Evolutionary conservation across 2,888 invertebrate species (phyloP), one percentile per base, ranked within the genome.

Genomic region (Vanessa cardui): DNA sequence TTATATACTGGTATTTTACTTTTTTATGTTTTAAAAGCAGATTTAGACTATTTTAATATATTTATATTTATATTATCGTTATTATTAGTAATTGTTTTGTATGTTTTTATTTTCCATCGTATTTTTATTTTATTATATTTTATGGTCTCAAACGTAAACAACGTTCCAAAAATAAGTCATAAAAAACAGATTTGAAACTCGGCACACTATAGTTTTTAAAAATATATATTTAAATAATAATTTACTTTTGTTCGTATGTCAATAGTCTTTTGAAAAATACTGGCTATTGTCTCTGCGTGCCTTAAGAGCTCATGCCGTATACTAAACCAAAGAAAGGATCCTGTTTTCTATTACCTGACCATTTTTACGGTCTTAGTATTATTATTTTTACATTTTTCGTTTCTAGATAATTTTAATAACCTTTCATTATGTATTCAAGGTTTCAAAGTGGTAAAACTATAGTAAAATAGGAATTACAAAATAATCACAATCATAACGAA

Each of bases 331-430:
- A 21, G 47, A 26, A 52, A 45, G 52, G 31, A 20, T 45, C 50
- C 50, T 16, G 47, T 45, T 59, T 45, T 50, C 26, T 50, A 33
- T 44, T 65, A 52, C 52, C 59, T 59, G 64, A 8, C 44, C 18
- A 20, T 58, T 44, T 64, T 65, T 65, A 65, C 64, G 52, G 52
- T 59, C 31, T 65, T 46, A 15, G 31, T 50, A 44, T 50, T 50
- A 26, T 64, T 58, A 49, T 20, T 58, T 31, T 18, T 49, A 47
- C 20, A 8, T 18, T 18, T 47, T 18, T 18, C 18, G 18, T 49
- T 49, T 49, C 8, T 18, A 49, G n/a, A 49, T 49, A 18, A n/a
- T 20, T 8, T n/a, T 20, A 49, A 8, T 49, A 49, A 7, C 2
- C 18, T 49, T 6, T 18, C 8, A 49, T 8, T 7, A 18, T 20